Conservation (phyloP, 2,797 vertebrate species). For the Melanotaenia parkinsoni region DNA sequence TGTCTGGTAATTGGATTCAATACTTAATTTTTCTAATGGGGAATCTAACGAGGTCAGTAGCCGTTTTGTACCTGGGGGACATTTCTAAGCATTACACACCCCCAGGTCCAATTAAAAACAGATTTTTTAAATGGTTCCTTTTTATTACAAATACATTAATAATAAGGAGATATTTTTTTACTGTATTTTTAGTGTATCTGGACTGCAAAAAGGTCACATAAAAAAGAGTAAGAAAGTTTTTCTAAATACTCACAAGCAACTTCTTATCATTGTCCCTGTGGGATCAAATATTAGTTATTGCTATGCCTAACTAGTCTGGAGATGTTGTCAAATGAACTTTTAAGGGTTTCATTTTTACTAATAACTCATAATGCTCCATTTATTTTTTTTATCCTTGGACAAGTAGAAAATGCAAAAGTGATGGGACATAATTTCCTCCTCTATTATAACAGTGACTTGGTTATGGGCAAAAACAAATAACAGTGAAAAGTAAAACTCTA, state of each 20-base stretch:
- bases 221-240: constrained; percentile 13
- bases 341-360: constrained; percentile 62
- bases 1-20: constrained; percentile 72
- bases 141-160: constrained; percentile 4
- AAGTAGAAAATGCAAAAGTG: constrained; percentile 27
- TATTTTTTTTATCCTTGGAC: constrained; percentile 6
- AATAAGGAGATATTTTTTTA: background rate
- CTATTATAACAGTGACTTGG: constrained; percentile 56
- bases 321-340: constrained; percentile 60
- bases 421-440: constrained; percentile 56
- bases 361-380: constrained; percentile 55
- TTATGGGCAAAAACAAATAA: constrained; percentile 38
- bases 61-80: constrained; percentile 45
- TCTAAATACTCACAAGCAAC: constrained; percentile 6
- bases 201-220: constrained; percentile 8
- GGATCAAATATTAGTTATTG: constrained; percentile 44
- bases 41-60: constrained; percentile 64
- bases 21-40: constrained; percentile 72
- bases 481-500: constrained; percentile 38
- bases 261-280: constrained; percentile 16
- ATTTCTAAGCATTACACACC: constrained; percentile 46
- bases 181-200: constrained; percentile 6
- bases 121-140: constrained; percentile 28
- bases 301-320: constrained; percentile 21
- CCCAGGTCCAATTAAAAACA: constrained; percentile 38